phyloP scores from a whole-genome alignment of 2,888 invertebrate species.

The Actias luna region DNA sequence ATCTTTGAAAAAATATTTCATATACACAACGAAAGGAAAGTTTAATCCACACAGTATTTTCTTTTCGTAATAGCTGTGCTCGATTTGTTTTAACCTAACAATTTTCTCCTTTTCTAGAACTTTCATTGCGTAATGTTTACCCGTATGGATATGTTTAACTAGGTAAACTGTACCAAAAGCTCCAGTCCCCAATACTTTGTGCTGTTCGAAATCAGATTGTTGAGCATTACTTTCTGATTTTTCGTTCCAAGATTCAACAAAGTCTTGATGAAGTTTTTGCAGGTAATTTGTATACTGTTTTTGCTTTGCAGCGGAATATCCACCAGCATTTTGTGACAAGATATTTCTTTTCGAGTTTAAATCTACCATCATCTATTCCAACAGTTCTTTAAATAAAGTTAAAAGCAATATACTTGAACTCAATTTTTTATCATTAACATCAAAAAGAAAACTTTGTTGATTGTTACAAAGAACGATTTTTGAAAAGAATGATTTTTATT shows the following conservation, averaged over 20 bases:
- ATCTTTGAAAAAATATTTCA: constrained; percentile 94
- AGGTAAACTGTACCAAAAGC: constrained; percentile 94
- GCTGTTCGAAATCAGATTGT: constrained; percentile 85
- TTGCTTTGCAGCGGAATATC: constrained; percentile 59
- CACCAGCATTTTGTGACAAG: constrained; percentile 35
- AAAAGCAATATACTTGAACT: neutral
- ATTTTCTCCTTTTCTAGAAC: constrained; percentile 93
- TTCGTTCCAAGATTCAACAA: constrained; percentile 67
- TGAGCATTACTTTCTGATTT: constrained; percentile 47
- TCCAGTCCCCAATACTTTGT: constrained; percentile 91
- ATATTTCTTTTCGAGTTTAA: constrained; percentile 32
- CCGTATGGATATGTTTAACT: constrained; percentile 80
- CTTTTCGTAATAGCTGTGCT: constrained; percentile 94
- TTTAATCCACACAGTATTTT: constrained; percentile 91
- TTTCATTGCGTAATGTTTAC: constrained; percentile 92
- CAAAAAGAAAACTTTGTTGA: neutral
- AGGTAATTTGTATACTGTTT: constrained; percentile 61
- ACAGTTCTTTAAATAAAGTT: neutral
- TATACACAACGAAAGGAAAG: constrained; percentile 93
- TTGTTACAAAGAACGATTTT: too few species aligned
- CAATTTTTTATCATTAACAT: neutral
- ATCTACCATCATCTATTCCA: constrained; percentile 38
- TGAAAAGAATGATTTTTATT: too few species aligned
- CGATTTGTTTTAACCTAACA: constrained; percentile 92
- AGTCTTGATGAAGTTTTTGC: constrained; percentile 58